These are phyloP conservation scores for Echiichthys vipera DNA, from an alignment of 2,797 vertebrate genomes.

Conservation along the genomic window DNA sequence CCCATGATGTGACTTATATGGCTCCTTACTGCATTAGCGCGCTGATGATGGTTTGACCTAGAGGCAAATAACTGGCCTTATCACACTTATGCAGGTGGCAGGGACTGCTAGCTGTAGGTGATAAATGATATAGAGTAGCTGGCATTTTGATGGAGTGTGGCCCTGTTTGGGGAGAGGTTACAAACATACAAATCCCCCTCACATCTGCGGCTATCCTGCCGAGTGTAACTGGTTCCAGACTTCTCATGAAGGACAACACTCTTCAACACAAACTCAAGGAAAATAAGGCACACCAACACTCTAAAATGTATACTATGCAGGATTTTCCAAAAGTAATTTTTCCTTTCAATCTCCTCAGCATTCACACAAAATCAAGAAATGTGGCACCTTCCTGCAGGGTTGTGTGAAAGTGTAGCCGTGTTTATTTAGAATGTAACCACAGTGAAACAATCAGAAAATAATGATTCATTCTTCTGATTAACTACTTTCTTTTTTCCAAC, in stretches of 20 bases:
- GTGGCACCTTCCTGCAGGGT: too few relatives aligned
- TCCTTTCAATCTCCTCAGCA: too few relatives aligned
- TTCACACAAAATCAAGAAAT: too few relatives aligned
- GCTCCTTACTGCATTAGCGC: constrained; percentile 23
- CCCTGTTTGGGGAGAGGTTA: constrained; percentile 27
- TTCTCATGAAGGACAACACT: constrained; percentile 26
- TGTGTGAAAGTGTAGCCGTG: too few relatives aligned
- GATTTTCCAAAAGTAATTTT: too few relatives aligned
- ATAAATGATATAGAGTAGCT: constrained; percentile 41
- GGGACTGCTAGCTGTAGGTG: constrained; percentile 47
- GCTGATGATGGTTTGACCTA: constrained; percentile 15
- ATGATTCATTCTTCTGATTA: too few relatives aligned
- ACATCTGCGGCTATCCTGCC: constrained; percentile 58
- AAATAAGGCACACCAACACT: constrained; percentile 27
- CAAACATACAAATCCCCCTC: constrained; percentile 49
- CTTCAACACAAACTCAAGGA: constrained; percentile 30
- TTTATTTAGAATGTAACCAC: too few relatives aligned
- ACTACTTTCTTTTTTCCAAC: too few relatives aligned
- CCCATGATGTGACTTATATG: constrained; percentile 1
- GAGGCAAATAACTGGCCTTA: constrained; percentile 56
- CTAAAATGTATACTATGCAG: too few relatives aligned
- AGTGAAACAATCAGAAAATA: too few relatives aligned
- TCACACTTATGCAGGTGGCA: constrained; percentile 63
- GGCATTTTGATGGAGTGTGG: constrained; percentile 62
- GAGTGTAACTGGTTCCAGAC: constrained; percentile 62